Conservation (phyloP, 35 echinoderm and acorn worm genomes). For the Diadema setosum region DNA sequence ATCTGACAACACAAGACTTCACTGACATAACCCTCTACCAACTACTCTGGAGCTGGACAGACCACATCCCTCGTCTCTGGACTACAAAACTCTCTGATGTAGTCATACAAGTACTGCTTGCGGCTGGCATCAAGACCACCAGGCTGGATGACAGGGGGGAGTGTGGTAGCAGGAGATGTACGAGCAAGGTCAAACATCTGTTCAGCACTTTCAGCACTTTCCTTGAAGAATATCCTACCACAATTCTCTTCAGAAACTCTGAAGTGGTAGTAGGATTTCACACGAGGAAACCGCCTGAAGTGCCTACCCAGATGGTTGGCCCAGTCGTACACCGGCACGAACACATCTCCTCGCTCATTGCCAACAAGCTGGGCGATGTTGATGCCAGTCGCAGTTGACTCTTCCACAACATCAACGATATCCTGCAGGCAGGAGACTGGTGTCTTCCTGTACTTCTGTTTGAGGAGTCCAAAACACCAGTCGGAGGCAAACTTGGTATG, state of each 20-base stretch:
- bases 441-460: conserved; percentile 21
- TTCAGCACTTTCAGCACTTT: neutral
- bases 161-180: neutral
- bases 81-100: neutral
- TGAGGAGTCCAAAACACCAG: conserved; percentile 56
- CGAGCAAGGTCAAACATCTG: neutral
- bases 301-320: neutral
- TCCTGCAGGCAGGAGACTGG: conserved; percentile 27
- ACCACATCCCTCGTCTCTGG: conserved; percentile 4
- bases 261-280: neutral
- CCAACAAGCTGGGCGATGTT: conserved; percentile 28
- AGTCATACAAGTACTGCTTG: neutral
- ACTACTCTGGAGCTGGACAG: neutral
- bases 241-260: neutral
- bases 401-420: conserved; percentile 17
- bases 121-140: neutral
- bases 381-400: neutral
- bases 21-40: neutral
- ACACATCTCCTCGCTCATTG: conserved; percentile 11
- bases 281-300: neutral
- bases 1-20: neutral
- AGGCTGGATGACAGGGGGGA: neutral
- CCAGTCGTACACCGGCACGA: neutral
- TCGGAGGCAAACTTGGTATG: conserved; percentile 65
- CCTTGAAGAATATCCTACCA: neutral